These are phyloP conservation scores for Cygnus olor DNA, from an alignment of 2,797 vertebrate species.

Conservation along the genomic window DNA sequence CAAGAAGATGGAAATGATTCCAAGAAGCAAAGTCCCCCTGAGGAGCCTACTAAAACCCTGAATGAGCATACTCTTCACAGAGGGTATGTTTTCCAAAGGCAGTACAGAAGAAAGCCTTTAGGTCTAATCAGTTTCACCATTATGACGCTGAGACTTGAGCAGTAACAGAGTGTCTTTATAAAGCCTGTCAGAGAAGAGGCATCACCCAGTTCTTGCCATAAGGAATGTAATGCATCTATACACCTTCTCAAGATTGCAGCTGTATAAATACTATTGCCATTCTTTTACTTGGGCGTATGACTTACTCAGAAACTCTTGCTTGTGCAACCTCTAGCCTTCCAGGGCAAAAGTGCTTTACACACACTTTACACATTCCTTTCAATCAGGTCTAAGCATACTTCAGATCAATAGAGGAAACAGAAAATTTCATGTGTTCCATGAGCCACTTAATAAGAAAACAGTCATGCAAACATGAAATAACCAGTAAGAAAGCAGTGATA, in stretches of 20 bases:
- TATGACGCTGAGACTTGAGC: fast-evolving
- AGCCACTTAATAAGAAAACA: neutral
- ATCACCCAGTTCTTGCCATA: neutral
- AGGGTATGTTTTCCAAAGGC: neutral
- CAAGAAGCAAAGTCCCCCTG: neutral
- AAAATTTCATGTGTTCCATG: neutral
- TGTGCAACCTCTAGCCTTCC: neutral
- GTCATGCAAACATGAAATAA: neutral
- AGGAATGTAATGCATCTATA: neutral
- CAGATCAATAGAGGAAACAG: neutral
- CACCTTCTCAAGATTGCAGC: neutral
- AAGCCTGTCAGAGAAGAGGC: neutral
- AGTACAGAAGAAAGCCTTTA: neutral
- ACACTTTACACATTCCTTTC: neutral
- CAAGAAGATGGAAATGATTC: neutral
- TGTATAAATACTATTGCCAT: neutral
- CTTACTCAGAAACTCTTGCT: neutral
- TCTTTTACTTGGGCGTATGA: neutral
- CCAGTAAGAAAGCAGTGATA: neutral
- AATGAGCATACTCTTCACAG: neutral
- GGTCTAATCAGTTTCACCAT: neutral
- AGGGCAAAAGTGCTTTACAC: neutral
- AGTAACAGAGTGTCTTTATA: neutral
- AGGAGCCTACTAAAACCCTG: neutral
- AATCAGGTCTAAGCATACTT: neutral